Evolutionary conservation across 2,888 invertebrate species (phyloP).

Genomic region (Cantharis nigra): DNA sequence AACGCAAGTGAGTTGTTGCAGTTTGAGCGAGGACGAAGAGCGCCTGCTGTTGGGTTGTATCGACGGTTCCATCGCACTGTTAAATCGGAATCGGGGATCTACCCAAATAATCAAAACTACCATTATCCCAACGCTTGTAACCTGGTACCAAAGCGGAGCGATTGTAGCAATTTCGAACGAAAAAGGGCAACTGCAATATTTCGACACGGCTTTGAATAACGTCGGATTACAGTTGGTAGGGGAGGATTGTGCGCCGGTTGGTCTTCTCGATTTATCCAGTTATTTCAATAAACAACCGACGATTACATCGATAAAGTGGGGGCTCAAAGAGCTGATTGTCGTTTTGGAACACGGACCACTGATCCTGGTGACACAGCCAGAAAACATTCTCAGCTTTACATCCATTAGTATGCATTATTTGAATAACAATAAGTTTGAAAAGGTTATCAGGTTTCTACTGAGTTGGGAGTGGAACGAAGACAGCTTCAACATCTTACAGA

Average conservation of each 20-base stretch:
- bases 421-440: slow-evolving; percentile 65
- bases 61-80: slow-evolving; percentile 80
- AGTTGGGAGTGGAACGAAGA: slow-evolving; percentile 75
- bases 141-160: slow-evolving; percentile 75
- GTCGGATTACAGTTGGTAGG: slow-evolving; percentile 69
- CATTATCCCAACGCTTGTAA: slow-evolving; percentile 75
- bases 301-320: slow-evolving; percentile 50
- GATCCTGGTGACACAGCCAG: slow-evolving; percentile 49
- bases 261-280: slow-evolving; percentile 67
- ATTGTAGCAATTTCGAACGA: slow-evolving; percentile 71
- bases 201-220: slow-evolving; percentile 71
- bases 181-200: slow-evolving; percentile 75
- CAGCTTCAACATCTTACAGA: slow-evolving; percentile 75
- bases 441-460: slow-evolving; percentile 68
- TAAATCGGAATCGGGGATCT: slow-evolving; percentile 75
- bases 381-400: slow-evolving; percentile 43
- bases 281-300: slow-evolving; percentile 59
- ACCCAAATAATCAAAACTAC: slow-evolving; percentile 77
- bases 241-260: slow-evolving; percentile 67
- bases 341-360: slow-evolving; percentile 68
- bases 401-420: slow-evolving; percentile 61
- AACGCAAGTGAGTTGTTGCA: slow-evolving; percentile 69
- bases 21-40: slow-evolving; percentile 74
- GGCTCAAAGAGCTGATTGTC: slow-evolving; percentile 56
- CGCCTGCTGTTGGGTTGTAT: slow-evolving; percentile 78